Evolutionary conservation across 2,797 vertebrate genomes (phyloP).

Genomic region (Emydoidea blandingii): DNA sequence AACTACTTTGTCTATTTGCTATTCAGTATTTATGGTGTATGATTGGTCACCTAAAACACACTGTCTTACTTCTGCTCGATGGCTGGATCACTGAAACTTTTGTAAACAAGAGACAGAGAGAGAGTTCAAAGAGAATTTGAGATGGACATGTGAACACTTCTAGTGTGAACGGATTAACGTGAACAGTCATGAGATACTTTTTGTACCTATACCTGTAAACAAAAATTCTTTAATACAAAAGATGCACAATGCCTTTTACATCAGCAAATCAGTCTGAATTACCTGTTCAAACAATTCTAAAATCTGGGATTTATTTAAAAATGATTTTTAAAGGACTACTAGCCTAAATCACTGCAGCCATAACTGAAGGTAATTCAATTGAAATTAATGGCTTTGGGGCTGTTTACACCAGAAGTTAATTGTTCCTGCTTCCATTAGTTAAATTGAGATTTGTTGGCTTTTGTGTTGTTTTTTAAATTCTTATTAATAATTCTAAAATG

Average conservation of each 20-base stretch:
- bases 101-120: neutral
- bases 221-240: neutral
- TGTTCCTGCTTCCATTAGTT: neutral
- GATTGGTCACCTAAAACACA: neutral
- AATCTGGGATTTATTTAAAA: conserved; percentile 4
- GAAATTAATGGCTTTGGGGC: neutral
- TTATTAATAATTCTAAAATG: neutral
- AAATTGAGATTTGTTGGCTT: neutral
- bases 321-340: neutral
- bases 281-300: neutral
- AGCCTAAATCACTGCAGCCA: neutral
- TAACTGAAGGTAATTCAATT: neutral
- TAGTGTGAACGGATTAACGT: conserved; percentile 25
- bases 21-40: neutral
- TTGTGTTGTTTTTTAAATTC: neutral
- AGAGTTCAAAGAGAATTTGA: conserved; percentile 7
- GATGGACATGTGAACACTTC: conserved; percentile 28
- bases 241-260: neutral
- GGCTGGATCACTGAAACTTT: neutral
- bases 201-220: neutral
- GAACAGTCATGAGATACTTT: neutral
- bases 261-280: neutral
- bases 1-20: neutral
- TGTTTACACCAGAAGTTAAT: neutral
- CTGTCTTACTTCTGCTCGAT: conserved; percentile 25